Base-by-base conservation (phyloP, 2,797 vertebrate species). In the Notolabrus celidotus region DNA sequence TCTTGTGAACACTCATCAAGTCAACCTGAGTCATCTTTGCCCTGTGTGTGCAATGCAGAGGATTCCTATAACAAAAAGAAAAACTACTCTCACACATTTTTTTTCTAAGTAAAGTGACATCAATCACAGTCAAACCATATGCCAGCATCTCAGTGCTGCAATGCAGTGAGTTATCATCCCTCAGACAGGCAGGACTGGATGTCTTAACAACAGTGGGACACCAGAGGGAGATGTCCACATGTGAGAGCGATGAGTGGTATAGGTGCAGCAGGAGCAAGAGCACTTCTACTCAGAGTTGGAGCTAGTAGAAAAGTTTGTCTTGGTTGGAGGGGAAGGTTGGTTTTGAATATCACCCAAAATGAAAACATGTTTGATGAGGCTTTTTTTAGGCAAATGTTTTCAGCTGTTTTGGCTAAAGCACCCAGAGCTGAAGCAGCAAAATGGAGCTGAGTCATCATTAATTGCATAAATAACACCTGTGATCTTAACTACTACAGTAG, bases 121-220 rank as follows among this genome's bases (percentile, higher is more conserved):
- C 41, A 78, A 74, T 84, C 67, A 46, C 22, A 50, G 81, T 77
- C 71, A 72, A 79, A 80, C 60, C 71, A 57, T 62, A 73, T 69
- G 71, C 74, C 59, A 70, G 56, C 12, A 38, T 74, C 65, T 49
- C 77, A 68, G 38, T 88, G 88, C 92, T 94, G 94, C 93, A 94
- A 92, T 94, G 94, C 93, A 93, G 93, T 89, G 87, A 89, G 76
- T 88, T 61, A 86, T 79, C 64, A 33, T 65, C 58, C 12, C 46
- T 67, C 46, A 17, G 46, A 31, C 22, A 46, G 23, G 14, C 25
- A 43, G 15, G 22, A 12, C 49, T 34, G 23, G 39, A 4, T 84
- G 83, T 80, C 66, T 15, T 85, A 22, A 59, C 67, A 39, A 10
- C 25, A 57, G 39, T 54, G 33, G 9, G 51, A 85, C 93, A 92